Conservation (phyloP, 2,888 invertebrate species). For the Pollenia griseotomentosa region DNA sequence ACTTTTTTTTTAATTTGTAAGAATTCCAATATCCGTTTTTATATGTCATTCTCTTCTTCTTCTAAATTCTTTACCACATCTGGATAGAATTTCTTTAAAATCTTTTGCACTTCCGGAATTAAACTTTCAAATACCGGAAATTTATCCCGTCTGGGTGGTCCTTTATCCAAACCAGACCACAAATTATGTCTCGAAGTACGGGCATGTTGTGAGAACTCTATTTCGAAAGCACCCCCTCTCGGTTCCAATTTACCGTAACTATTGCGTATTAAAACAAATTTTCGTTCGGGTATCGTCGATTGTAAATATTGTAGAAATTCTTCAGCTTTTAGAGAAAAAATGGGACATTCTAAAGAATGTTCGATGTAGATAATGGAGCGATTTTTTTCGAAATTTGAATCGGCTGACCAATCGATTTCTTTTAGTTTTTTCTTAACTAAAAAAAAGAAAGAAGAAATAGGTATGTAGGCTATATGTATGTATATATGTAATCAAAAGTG, state of each 20-base stretch:
- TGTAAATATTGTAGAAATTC: conserved; percentile 78
- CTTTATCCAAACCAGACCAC: conserved; percentile 80
- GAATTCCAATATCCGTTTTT: no score
- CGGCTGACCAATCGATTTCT: conserved; percentile 80
- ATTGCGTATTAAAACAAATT: conserved; percentile 80
- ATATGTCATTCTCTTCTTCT: conserved; percentile 57
- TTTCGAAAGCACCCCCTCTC: conserved; percentile 81
- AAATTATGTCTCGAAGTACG: conserved; percentile 78
- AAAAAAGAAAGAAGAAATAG: not conserved
- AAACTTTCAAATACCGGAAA: conserved; percentile 77
- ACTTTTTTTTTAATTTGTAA: no score
- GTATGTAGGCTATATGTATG: no score
- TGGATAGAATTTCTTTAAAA: conserved; percentile 81
- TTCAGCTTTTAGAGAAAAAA: conserved; percentile 80
- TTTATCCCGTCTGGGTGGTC: conserved; percentile 82
- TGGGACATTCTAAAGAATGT: conserved; percentile 81
- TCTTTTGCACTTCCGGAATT: conserved; percentile 77
- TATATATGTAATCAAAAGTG: not conserved
- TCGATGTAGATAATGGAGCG: conserved; percentile 82
- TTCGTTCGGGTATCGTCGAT: conserved; percentile 78
- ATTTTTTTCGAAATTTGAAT: conserved; percentile 78
- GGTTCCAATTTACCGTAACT: conserved; percentile 77
- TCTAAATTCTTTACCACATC: conserved; percentile 73
- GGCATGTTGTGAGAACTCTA: conserved; percentile 80
- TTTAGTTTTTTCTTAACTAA: conserved; percentile 67